phyloP scores from a whole-genome alignment of 2,888 invertebrate species.

The Dasysyrphus tricinctus region DNA sequence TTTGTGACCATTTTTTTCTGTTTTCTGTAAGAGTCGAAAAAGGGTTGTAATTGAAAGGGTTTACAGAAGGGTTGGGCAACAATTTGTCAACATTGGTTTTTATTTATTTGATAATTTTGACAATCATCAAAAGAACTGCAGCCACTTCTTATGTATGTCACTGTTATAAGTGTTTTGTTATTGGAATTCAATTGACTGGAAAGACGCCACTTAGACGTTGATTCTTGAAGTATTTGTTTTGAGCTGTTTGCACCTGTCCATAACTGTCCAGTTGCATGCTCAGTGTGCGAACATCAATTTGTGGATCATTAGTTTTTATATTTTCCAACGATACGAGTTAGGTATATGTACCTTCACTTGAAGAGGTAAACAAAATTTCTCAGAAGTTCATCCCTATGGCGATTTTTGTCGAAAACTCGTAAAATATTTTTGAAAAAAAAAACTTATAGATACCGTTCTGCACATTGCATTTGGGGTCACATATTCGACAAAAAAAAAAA shows the following conservation, averaged over 20 bases:
- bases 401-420: conserved; percentile 63
- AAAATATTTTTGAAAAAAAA: conserved; percentile 38
- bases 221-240: conserved; percentile 31
- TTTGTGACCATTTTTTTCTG: neutral
- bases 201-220: conserved; percentile 62
- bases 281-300: conserved; percentile 68
- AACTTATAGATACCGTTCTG: conserved; percentile 54
- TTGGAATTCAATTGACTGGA: conserved; percentile 64
- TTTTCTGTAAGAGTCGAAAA: neutral
- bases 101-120: conserved; percentile 56
- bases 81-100: conserved; percentile 48
- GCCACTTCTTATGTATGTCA: neutral
- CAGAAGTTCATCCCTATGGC: conserved; percentile 54
- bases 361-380: conserved; percentile 35
- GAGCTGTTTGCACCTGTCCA: conserved; percentile 63
- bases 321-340: neutral
- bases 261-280: conserved; percentile 15
- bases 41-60: conserved; percentile 51
- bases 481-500: neutral
- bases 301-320: conserved; percentile 74
- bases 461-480: conserved; percentile 66
- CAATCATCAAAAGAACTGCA: conserved; percentile 26
- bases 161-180: conserved; percentile 2
- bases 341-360: conserved; percentile 1
- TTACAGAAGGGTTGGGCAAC: conserved; percentile 41